Conservation (phyloP, 1,140 invertebrate genomes). For the Drosophila bifasciata region DNA sequence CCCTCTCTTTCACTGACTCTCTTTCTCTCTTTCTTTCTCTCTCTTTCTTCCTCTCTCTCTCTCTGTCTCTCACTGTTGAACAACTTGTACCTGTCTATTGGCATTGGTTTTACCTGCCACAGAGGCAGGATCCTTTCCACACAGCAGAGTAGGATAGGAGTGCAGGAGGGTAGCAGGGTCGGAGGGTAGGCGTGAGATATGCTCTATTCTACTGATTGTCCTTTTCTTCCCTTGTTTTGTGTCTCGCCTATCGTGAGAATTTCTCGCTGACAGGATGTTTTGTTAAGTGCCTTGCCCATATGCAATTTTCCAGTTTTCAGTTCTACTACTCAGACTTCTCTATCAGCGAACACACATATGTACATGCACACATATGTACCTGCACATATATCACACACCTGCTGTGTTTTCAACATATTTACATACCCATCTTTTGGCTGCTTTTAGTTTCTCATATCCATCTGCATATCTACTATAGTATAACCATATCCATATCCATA, state of each 20-base stretch:
- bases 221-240: constrained; percentile 15
- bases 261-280: constrained; percentile 28
- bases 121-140: not conserved
- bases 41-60: not conserved
- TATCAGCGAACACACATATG: constrained; percentile 1
- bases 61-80: not conserved
- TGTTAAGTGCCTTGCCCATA: not conserved
- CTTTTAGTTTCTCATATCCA: constrained; percentile 20
- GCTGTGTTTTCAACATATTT: constrained; percentile 32
- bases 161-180: too few species aligned
- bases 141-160: constrained; percentile 6
- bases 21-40: not conserved
- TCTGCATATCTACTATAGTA: constrained; percentile 32
- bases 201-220: not conserved
- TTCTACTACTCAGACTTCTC: not conserved
- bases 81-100: too few species aligned
- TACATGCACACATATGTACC: constrained; percentile 38
- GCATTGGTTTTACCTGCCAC: too few species aligned
- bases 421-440: constrained; percentile 19
- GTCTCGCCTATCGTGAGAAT: constrained; percentile 33
- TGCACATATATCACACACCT: too few species aligned
- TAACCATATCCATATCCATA: constrained; percentile 29
- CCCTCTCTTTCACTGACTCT: not conserved
- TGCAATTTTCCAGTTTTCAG: constrained; percentile 7
- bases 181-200: too few species aligned